A percentile compares a stretch with the other conserved stretches of the same genome.
These are phyloP conservation scores for Crepidodera aurea DNA, from an alignment of 2,888 invertebrate genomes.

Conservation along the genomic window DNA sequence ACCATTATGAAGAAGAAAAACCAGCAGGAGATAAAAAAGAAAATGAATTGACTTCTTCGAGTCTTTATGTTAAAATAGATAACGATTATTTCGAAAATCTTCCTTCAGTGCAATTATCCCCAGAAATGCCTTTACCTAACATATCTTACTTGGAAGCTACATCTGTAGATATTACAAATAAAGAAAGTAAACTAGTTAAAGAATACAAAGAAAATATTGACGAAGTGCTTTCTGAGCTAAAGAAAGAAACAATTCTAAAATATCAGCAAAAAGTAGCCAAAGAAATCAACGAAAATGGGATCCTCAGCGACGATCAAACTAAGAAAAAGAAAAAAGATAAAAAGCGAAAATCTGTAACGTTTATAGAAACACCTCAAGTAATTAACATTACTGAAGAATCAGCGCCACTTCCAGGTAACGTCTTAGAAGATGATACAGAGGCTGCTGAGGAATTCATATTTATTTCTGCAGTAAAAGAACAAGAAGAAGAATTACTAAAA, in stretches of 20 bases:
- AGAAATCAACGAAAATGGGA: slow-evolving; percentile 17
- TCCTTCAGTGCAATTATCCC: slow-evolving; percentile 31
- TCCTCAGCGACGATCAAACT: slow-evolving; percentile 20
- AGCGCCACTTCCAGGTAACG: slow-evolving; percentile 23
- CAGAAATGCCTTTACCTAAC: slow-evolving; percentile 37
- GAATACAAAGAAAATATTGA: slow-evolving; percentile 3
- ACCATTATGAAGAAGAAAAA: neutral
- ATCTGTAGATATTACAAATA: neutral
- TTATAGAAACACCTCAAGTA: slow-evolving; percentile 54
- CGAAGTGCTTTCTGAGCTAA: slow-evolving; percentile 25
- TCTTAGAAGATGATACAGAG: slow-evolving; percentile 44
- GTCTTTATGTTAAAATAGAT: slow-evolving; percentile 1
- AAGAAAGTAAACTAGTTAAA: neutral
- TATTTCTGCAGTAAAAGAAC: slow-evolving; percentile 40
- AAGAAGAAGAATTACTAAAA: slow-evolving; percentile 25
- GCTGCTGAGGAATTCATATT: slow-evolving; percentile 50
- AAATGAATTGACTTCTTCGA: neutral
- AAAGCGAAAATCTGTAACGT: slow-evolving; percentile 55
- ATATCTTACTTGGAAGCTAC: slow-evolving; percentile 36
- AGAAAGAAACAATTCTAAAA: slow-evolving; percentile 33
- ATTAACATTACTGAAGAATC: slow-evolving; percentile 43
- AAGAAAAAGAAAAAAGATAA: slow-evolving; percentile 44
- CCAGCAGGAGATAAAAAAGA: neutral
- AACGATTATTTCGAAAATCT: slow-evolving; percentile 16
- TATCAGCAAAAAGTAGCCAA: slow-evolving; percentile 16